Evolutionary conservation across 2,888 invertebrate genomes (phyloP), one percentile per base, ranked within the genome.

Genomic region (Dolomedes plantarius): DNA sequence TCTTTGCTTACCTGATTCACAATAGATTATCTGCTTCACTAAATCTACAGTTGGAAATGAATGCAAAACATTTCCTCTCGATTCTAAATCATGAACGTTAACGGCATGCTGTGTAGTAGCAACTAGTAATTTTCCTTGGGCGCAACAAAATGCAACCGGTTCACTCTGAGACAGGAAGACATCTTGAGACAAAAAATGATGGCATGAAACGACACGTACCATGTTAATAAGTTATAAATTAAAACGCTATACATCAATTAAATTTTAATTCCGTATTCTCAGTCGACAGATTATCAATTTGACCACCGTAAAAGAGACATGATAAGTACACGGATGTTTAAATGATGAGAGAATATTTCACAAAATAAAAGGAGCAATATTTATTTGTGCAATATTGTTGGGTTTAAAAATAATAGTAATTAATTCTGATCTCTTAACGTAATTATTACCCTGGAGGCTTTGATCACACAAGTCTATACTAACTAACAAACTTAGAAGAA

Each of bases 171-270:
- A 93, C 7, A 93, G 93, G 88, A 94, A 93, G 32, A 95, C 93
- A 89, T 93, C 93, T 90, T 95, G 94, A 50, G 93, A 93, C 46
- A 93, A 91, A 90, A 95, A 95, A 91, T 94, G 94, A 90, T 94
- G 94, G 76, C 94, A 94, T 16, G 94, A 94, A 86, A 94, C 93
- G 1, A 95, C 94, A 23, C 94, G 93, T 83, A 95, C 94, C 94
- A 95, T 95, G 0, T 5, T 46, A 9, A 13, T 46, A 2, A 46
- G 46, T 46, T 46, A 32, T n/a, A 50, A 9, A 27, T 39, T 28
- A 64, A 64, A 64, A 19, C 2, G 46, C 6, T 13, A 46, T 46
- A 13, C 41, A 16, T n/a, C n/a, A n/a, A n/a, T n/a, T n/a, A n/a
- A n/a, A n/a, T n/a, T n/a, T n/a, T n/a, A n/a, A n/a, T n/a, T n/a